Conservation (phyloP, 2,113 vertebrate species). For the Sylvilagus bachmani region DNA sequence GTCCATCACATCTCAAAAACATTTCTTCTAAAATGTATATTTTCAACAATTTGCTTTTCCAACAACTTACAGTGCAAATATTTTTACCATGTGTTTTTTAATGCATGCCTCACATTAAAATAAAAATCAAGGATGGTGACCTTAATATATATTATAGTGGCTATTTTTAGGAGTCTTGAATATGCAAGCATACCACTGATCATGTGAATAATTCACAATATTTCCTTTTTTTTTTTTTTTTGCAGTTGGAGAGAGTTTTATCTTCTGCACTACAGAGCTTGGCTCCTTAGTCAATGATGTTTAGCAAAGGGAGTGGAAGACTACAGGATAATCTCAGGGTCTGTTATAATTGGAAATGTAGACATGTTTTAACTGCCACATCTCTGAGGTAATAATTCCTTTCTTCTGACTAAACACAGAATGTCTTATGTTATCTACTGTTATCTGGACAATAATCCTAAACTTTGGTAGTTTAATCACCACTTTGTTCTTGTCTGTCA, state of each 20-base stretch:
- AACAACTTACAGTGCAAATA: constrained; percentile 23
- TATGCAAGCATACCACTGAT: constrained; percentile 37
- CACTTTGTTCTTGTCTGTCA: background rate
- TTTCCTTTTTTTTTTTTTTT: background rate
- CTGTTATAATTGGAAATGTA: constrained; percentile 1
- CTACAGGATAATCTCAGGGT: background rate
- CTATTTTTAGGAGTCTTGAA: constrained; percentile 21
- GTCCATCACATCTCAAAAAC: constrained; percentile 24
- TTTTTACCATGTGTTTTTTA: constrained; percentile 19
- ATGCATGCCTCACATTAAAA: background rate
- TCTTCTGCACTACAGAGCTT: background rate
- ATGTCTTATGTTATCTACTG: background rate
- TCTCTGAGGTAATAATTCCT: background rate
- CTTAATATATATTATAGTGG: background rate
- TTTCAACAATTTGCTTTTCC: constrained; percentile 60
- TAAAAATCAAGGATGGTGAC: constrained; percentile 39
- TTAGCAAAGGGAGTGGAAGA: background rate
- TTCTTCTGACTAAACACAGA: background rate
- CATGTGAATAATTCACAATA: background rate
- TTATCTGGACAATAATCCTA: background rate
- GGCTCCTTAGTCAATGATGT: background rate
- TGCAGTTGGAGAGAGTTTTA: background rate
- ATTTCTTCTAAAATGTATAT: constrained; percentile 50
- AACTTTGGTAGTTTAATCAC: background rate
- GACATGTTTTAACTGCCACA: constrained; percentile 10